phyloP scores from a whole-genome alignment of 53 echinoderm and acorn worm species.

The Hippasteria phrygiana region DNA sequence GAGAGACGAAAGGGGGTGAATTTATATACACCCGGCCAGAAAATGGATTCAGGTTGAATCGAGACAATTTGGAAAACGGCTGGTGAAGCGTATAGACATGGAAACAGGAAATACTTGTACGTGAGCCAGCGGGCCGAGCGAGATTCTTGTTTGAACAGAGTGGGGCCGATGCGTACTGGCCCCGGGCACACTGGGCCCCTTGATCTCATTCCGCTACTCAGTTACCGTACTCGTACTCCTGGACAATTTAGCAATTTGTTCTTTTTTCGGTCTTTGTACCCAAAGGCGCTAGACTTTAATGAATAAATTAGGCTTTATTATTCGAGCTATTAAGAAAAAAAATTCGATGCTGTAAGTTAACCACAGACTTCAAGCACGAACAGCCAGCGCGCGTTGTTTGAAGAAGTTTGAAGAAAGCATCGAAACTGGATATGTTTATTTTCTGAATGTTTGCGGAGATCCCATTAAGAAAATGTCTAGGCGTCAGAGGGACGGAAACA shows the following conservation, averaged over 20 bases:
- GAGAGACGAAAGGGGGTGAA: background rate
- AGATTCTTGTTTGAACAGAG: constrained; percentile 24
- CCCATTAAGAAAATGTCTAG: too few relatives aligned
- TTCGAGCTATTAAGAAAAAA: background rate
- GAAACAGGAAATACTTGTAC: constrained; percentile 53
- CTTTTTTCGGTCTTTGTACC: constrained; percentile 27
- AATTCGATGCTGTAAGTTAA: too few relatives aligned
- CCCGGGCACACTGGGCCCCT: constrained; percentile 18
- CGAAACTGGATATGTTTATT: too few relatives aligned
- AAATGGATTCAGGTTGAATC: background rate
- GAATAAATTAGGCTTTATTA: constrained; percentile 32
- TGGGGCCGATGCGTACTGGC: background rate
- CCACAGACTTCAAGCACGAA: too few relatives aligned
- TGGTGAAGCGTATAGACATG: constrained; percentile 4
- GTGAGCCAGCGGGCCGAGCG: constrained; percentile 21
- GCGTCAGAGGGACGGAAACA: too few relatives aligned
- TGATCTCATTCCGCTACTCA: constrained; percentile 43
- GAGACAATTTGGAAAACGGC: background rate
- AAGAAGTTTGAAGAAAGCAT: too few relatives aligned
- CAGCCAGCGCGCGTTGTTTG: too few relatives aligned
- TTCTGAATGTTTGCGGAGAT: too few relatives aligned
- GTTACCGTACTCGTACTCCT: constrained; percentile 55
- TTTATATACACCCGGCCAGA: background rate
- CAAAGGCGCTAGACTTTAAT: constrained; percentile 6
- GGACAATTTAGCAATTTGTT: constrained; percentile 64